Evolutionary conservation across 2,888 invertebrate genomes (phyloP), one percentile per base, ranked within the genome.

Genomic region (Drosophila putrida): DNA sequence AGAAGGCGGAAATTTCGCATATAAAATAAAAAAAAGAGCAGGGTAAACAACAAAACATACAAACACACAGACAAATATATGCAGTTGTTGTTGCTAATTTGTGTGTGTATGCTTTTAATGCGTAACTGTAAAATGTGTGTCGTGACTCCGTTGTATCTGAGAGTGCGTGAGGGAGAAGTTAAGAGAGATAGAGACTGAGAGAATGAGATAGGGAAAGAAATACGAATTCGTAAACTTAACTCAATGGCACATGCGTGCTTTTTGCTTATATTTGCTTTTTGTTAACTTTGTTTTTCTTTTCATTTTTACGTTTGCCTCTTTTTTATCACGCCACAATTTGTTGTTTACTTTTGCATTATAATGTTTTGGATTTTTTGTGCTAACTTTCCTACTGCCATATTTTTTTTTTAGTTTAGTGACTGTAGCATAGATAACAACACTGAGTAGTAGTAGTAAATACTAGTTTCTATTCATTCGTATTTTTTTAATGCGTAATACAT

Each of bases 101-200:
- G 68, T 54, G 15, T 43, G n/a, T 43, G 31, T 58, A 51, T 62
- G 47, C 58, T n/a, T 71, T 64, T 50, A 38, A 35, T 83, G 89
- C 85, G 88, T 85, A 85, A 85, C 85, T 89, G 85, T 89, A 87
- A 89, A 87, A 74, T 87, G 82, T 80, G 85, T 82, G 87, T 78
- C 75, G 78, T 72, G 80, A 58, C 61, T 69, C 31, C 54, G 41
- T 25, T 15, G 49, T 39, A 41, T 20, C 41, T 20, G 41, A 25
- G 55, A 36, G 58, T 57, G 71, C 44, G 68, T 57, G 43, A 39
- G 35, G n/a, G 33, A n/a, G 11, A 39, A 15, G 27, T 8, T 13
- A 13, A 41, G 13, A 8, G 25, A 53, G 36, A 38, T 2, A 59
- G 15, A 33, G 28, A 11, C 0, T 11, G 9, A 50, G 39, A 9